Percentiles rank a stretch among this genome's conserved stretches.
Conservation (phyloP, 2,888 invertebrate species). For the Poecilobothrus nobilitatus region DNA sequence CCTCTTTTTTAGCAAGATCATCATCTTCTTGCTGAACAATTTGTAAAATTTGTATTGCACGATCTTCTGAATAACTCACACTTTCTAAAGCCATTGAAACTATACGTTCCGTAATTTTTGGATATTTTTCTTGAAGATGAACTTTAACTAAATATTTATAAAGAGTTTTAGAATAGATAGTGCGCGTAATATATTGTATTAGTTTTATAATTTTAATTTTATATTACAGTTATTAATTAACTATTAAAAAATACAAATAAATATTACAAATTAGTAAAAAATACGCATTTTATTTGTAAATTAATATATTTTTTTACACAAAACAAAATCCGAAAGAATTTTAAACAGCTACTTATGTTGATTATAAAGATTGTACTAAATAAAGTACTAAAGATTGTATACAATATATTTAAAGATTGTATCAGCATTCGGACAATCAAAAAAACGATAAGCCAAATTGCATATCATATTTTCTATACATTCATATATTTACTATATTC, state of each 20-base stretch:
- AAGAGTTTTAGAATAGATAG: conserved; percentile 1
- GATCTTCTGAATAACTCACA: conserved; percentile 74
- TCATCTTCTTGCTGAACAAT: conserved; percentile 58
- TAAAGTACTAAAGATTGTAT: no score
- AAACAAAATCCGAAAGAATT: no score
- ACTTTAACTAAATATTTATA: conserved; percentile 52
- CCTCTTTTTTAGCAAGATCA: conserved; percentile 32
- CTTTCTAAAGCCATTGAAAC: conserved; percentile 80
- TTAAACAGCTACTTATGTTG: no score
- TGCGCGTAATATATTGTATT: neutral
- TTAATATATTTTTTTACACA: no score
- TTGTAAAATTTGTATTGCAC: conserved; percentile 69
- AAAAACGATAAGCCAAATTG: no score
- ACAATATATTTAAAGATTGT: no score
- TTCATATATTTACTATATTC: no score
- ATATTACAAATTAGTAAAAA: neutral
- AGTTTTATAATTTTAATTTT: neutral
- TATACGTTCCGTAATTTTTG: conserved; percentile 68
- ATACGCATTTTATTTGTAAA: no score
- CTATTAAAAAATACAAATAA: neutral
- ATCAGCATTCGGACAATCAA: no score
- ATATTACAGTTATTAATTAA: no score
- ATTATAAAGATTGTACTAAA: no score
- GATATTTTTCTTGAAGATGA: conserved; percentile 63
- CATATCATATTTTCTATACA: no score